Percentiles rank a stretch among this genome's conserved stretches.
phyloP scores from a whole-genome alignment of 1,140 invertebrate species.

The Danaus melanippus region DNA sequence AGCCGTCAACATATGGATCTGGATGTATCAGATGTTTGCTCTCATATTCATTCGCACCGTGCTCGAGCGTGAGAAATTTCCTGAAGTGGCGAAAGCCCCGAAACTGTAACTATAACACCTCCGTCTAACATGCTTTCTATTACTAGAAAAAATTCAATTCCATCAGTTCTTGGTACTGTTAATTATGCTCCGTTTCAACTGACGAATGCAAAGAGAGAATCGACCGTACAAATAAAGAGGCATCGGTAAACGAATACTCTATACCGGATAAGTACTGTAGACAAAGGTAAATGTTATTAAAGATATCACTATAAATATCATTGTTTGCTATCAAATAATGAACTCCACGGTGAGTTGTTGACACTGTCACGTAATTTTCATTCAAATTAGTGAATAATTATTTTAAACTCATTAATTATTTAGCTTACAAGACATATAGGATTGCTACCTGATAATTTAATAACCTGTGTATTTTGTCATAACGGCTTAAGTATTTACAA shows the following conservation, averaged over 20 bases:
- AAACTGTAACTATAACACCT: slow-evolving; percentile 60
- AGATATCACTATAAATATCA: slow-evolving; percentile 9
- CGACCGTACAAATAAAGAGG: slow-evolving; percentile 15
- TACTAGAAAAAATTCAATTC: slow-evolving; percentile 51
- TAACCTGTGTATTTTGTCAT: too few species aligned
- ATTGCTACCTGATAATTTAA: neutral
- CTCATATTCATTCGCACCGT: slow-evolving; percentile 65
- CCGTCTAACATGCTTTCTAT: slow-evolving; percentile 47
- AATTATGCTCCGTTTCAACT: slow-evolving; percentile 43
- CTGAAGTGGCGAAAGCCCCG: slow-evolving; percentile 53
- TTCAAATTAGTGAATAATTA: too few species aligned
- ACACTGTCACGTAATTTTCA: neutral
- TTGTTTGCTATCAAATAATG: slow-evolving; percentile 8
- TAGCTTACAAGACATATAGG: neutral
- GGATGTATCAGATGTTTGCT: slow-evolving; percentile 67
- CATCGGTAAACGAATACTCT: slow-evolving; percentile 10
- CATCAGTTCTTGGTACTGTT: slow-evolving; percentile 51
- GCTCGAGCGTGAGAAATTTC: slow-evolving; percentile 62
- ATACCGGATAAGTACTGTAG: slow-evolving; percentile 1
- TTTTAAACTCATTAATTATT: slow-evolving; percentile 6
- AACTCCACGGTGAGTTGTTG: slow-evolving; percentile 1
- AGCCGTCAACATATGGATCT: slow-evolving; percentile 70
- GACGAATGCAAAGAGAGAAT: slow-evolving; percentile 32
- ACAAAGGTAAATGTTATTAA: neutral
- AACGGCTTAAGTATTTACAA: too few species aligned